Conservation (phyloP, 2,797 vertebrate species). For the Cuniculus paca region DNA sequence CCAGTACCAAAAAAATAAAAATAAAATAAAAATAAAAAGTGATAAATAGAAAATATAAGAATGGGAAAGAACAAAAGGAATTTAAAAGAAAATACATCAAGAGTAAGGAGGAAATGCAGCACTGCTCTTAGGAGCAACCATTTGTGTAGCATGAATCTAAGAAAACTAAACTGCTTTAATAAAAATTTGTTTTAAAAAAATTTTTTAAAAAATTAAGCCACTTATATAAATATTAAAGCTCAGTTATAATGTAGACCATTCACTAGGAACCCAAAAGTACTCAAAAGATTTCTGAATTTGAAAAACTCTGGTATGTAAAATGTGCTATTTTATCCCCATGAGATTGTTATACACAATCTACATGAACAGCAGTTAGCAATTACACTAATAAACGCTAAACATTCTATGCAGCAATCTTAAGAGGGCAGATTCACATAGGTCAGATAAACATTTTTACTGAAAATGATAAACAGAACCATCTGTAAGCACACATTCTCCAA, state of each 20-base stretch:
- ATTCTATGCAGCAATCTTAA: slow-evolving; percentile 51
- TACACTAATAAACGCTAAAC: neutral
- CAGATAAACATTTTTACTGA: slow-evolving; percentile 67
- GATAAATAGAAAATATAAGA: neutral
- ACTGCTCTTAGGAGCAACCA: neutral
- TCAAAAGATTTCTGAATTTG: slow-evolving; percentile 30
- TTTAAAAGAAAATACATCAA: neutral
- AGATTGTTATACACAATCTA: neutral
- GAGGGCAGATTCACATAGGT: slow-evolving; percentile 61
- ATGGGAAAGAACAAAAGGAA: neutral
- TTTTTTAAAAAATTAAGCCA: neutral
- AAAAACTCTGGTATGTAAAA: neutral
- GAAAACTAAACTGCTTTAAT: neutral
- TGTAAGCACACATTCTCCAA: slow-evolving; percentile 45
- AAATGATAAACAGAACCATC: slow-evolving; percentile 68
- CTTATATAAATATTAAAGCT: slow-evolving; percentile 31
- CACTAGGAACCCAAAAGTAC: neutral
- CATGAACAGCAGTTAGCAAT: slow-evolving; percentile 45
- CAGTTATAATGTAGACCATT: neutral
- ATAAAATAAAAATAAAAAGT: neutral
- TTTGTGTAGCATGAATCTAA: neutral
- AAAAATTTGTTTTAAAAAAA: slow-evolving; percentile 22
- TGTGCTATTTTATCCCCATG: neutral
- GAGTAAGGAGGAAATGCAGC: neutral
- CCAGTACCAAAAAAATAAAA: no score